Evolutionary conservation across 64 coral and sea anemone genomes (phyloP).

Genomic region (Actinia equina): DNA sequence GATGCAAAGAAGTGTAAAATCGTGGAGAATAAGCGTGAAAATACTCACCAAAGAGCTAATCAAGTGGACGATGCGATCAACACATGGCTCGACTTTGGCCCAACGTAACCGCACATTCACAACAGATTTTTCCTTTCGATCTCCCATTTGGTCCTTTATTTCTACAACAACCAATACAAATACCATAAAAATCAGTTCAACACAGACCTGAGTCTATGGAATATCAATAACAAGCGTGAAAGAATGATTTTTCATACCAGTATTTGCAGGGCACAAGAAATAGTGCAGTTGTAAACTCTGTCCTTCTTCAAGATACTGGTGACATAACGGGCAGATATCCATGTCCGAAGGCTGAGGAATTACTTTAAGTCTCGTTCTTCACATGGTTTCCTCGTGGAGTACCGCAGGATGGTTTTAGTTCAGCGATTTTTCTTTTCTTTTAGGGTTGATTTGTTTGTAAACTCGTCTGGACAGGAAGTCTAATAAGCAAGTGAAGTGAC

Average conservation of each 20-base stretch:
- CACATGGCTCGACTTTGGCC: slow-evolving; percentile 62
- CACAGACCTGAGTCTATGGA: background rate
- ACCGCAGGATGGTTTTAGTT: background rate
- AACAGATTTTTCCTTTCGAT: background rate
- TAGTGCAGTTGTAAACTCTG: slow-evolving; percentile 64
- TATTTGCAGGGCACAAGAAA: slow-evolving; percentile 43
- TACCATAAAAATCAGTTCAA: background rate
- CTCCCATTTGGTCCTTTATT: background rate
- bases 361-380: background rate
- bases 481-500: background rate
- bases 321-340: slow-evolving; percentile 52
- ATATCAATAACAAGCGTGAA: background rate
- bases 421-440: background rate
- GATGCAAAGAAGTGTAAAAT: background rate
- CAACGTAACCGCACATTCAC: slow-evolving; percentile 72
- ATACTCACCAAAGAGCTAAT: slow-evolving; percentile 73
- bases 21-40: background rate
- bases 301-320: slow-evolving; percentile 27
- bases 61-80: slow-evolving; percentile 58
- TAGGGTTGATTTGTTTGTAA: background rate
- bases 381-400: background rate
- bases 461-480: background rate
- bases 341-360: background rate
- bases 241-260: slow-evolving; percentile 13
- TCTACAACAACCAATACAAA: background rate